Percentiles rank a stretch among this genome's conserved stretches.
Conservation (phyloP, 2,113 vertebrate species). For the Hydropotes inermis region DNA sequence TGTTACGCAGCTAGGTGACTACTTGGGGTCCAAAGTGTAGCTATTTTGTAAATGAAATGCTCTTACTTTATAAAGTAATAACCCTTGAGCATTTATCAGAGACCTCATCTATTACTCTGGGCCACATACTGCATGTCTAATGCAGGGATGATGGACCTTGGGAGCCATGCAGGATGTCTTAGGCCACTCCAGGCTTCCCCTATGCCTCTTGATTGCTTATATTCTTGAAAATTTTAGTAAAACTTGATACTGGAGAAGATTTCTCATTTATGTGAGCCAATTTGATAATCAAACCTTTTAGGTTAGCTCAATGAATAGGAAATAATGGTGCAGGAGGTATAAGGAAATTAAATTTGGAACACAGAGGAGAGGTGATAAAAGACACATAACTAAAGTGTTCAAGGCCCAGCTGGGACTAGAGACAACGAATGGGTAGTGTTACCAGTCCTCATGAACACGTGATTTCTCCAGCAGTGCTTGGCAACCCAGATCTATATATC, state of each 20-base stretch:
- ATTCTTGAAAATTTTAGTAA: not conserved
- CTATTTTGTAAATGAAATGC: not conserved
- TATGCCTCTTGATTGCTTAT: not conserved
- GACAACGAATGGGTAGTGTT: not conserved
- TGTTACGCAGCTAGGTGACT: not conserved
- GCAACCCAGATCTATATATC: not conserved
- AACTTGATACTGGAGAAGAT: not conserved
- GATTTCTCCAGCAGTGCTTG: not conserved
- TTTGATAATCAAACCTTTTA: not conserved
- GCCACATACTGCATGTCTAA: not conserved
- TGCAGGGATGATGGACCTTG: not conserved
- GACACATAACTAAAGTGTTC: not conserved
- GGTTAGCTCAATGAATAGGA: not conserved
- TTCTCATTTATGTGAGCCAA: not conserved
- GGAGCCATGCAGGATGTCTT: not conserved
- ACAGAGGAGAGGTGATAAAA: not conserved
- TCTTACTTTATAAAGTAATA: not conserved
- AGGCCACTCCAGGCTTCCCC: not conserved
- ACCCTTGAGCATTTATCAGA: not conserved
- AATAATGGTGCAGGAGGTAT: not conserved
- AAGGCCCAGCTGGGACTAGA: not conserved
- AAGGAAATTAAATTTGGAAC: not conserved
- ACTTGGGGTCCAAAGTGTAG: not conserved
- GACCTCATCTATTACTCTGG: not conserved
- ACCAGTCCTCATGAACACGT: rapidly evolving